Percentiles rank a stretch among this genome's conserved stretches.
Evolutionary conservation across 2,797 vertebrate species (phyloP).

Genomic region (Lacerta viridis): DNA sequence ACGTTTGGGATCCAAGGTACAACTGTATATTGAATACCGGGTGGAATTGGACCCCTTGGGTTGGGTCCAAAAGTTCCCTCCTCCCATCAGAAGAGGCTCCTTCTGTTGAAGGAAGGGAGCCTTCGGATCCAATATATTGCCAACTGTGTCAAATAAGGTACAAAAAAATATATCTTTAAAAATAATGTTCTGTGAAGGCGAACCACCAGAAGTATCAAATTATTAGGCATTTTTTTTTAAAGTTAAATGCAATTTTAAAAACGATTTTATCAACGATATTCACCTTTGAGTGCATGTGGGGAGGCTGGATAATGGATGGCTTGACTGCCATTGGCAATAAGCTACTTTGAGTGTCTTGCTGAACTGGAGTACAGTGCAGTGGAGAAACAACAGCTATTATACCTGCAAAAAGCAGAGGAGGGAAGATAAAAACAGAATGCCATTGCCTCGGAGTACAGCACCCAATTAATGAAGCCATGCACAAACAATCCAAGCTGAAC

Average conservation of each 20-base stretch:
- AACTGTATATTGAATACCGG: neutral
- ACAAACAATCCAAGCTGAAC: conserved; percentile 21
- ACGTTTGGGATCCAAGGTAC: no score
- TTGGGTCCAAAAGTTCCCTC: neutral
- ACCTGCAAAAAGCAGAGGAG: conserved; percentile 65
- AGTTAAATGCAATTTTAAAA: neutral
- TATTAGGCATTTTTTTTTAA: neutral
- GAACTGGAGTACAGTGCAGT: conserved; percentile 73
- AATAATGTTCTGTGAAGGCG: neutral
- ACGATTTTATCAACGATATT: neutral
- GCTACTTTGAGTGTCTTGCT: conserved; percentile 22
- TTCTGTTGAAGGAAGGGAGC: neutral
- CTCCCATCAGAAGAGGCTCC: neutral
- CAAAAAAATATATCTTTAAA: no score
- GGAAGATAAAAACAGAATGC: conserved; percentile 9
- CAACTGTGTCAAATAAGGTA: neutral
- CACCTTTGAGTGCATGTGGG: conserved; percentile 56
- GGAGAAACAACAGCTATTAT: conserved; percentile 78
- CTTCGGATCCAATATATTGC: neutral
- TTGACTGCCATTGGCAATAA: conserved; percentile 9
- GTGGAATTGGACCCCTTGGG: neutral
- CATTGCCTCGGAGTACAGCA: conserved; percentile 2
- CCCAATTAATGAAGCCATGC: neutral
- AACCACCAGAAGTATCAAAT: neutral
- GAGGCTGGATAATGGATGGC: neutral